Conservation (phyloP, 35 echinoderm and acorn worm species). For the Nesometra sesokonis region DNA sequence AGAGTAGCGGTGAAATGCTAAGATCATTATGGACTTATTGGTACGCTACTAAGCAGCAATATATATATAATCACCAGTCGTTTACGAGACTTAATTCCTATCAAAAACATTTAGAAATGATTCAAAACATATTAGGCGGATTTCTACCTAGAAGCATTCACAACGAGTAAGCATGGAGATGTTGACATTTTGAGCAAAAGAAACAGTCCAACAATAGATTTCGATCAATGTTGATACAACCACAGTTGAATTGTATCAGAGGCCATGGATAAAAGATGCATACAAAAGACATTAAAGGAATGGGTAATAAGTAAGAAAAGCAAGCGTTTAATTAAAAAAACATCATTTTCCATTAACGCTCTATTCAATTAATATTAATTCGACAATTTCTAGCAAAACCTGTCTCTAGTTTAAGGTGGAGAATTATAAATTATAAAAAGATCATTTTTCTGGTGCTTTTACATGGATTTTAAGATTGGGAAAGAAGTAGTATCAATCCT, state of each 20-base stretch:
- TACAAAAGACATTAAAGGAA: neutral
- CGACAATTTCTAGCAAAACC: too few relatives aligned
- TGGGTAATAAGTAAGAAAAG: neutral
- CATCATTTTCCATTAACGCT: neutral
- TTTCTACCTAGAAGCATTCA: neutral
- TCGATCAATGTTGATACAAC: neutral
- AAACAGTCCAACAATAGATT: neutral
- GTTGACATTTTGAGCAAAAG: neutral
- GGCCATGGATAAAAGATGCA: neutral
- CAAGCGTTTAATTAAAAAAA: neutral
- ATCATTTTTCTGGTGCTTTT: too few relatives aligned
- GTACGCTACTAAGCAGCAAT: neutral
- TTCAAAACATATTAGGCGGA: neutral
- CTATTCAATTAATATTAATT: too few relatives aligned
- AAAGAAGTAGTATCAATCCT: too few relatives aligned
- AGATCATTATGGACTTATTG: neutral
- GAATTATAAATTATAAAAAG: too few relatives aligned
- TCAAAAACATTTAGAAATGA: conserved; percentile 1
- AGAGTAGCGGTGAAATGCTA: neutral
- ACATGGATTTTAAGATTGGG: too few relatives aligned
- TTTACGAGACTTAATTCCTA: neutral
- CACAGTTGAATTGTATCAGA: neutral
- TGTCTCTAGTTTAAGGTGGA: too few relatives aligned
- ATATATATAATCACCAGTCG: neutral
- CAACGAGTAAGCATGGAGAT: neutral